phyloP scores from a whole-genome alignment of 2,113 vertebrate species.

The Phyllopteryx taeniolatus region DNA sequence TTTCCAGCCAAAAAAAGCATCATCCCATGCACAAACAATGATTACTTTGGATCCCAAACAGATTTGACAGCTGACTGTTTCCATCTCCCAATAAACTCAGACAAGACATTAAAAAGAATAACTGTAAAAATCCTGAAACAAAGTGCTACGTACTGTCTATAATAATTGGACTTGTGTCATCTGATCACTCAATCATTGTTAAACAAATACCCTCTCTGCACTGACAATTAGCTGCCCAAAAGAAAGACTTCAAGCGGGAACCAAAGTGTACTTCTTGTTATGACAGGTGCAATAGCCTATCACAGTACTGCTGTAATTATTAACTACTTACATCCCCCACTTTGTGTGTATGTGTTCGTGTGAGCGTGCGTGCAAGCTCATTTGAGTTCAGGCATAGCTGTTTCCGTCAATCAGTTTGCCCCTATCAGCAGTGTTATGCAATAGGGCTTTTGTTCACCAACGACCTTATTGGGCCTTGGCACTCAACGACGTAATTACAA shows the following conservation, averaged over 20 bases:
- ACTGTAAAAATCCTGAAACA: neutral
- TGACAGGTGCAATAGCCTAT: slow-evolving; percentile 51
- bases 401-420: slow-evolving; percentile 35
- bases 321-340: slow-evolving; percentile 35
- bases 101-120: neutral
- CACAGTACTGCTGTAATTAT: slow-evolving; percentile 56
- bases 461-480: slow-evolving; percentile 36
- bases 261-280: slow-evolving; percentile 32
- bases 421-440: slow-evolving; percentile 27
- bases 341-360: slow-evolving; percentile 11
- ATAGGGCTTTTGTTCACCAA: slow-evolving; percentile 51
- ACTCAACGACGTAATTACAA: slow-evolving; percentile 49
- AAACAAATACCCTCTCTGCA: slow-evolving; percentile 6
- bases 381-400: slow-evolving; percentile 20
- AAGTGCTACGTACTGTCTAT: neutral
- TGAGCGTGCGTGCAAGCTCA: slow-evolving; percentile 3
- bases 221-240: slow-evolving; percentile 23
- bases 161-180: neutral
- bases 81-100: neutral
- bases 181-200: neutral
- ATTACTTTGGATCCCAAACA: neutral
- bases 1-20: neutral
- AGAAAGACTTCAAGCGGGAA: slow-evolving; percentile 43
- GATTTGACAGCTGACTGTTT: neutral
- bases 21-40: neutral